Evolutionary conservation across 1,140 invertebrate genomes (phyloP), one percentile per base, ranked within the genome.

Genomic region (Ceratina australensis): DNA sequence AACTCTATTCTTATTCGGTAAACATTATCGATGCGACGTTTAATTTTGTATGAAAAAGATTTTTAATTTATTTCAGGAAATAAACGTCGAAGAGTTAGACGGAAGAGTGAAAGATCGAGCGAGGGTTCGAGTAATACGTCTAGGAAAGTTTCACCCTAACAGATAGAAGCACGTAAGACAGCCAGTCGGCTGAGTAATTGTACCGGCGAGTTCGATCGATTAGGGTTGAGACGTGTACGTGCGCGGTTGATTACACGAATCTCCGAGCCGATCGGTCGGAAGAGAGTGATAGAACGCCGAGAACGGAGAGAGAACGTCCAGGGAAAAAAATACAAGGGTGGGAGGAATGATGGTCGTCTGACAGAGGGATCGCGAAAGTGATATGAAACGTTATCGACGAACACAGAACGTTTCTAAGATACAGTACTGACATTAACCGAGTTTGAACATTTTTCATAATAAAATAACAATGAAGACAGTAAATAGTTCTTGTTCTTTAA

Each of bases 131-230:
- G 15, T 20, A 52, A 28, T n/a, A 24, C 12, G 7, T 18, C n/a
- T 42, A 42, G 16, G n/a, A 4, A 50, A 50, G 8, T 64, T 72
- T 64, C 57, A 64, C 60, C 16, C 15, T 22, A 28, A 22, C 28
- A 10, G 50, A n/a, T 67, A 54, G 52, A 67, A 67, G 83, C 67
- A 61, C 49, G 67, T 69, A 82, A 83, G 54, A 77, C 64, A 56
- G 54, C 72, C 64, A 56, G 75, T 79, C 52, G 67, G 63, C 49
- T 66, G 66, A 61, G 26, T 65, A 76, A 79, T 83, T 60, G 82
- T 83, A 79, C 52, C 72, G 75, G 28, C 65, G 72, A 54, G 66
- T 85, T 66, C 26, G 75, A 85, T 85, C 82, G 79, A 85, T 85
- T 24, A 18, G 33, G 60, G 52, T 65, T 65, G 57, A 73, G 24